A percentile compares a stretch with the other conserved stretches of the same genome.
Evolutionary conservation across 2,113 vertebrate genomes (phyloP).

Genomic region (Mus spicilegus): DNA sequence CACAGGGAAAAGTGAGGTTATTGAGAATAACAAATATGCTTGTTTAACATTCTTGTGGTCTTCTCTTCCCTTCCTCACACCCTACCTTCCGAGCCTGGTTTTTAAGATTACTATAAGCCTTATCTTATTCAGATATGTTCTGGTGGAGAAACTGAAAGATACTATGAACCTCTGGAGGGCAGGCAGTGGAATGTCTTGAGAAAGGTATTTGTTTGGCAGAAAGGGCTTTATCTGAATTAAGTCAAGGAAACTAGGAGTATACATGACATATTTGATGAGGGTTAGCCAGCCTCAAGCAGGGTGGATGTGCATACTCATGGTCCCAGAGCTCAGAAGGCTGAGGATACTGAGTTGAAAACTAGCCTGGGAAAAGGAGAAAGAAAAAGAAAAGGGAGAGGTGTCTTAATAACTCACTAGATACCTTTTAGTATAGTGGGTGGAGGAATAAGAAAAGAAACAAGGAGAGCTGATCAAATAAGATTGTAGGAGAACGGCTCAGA

Average conservation of each 20-base stretch:
- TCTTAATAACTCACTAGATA: neutral
- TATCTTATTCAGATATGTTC: neutral
- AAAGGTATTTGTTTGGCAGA: slow-evolving; percentile 12
- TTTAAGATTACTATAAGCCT: neutral
- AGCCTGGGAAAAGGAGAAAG: neutral
- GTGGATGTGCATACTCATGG: neutral
- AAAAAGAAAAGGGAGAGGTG: neutral
- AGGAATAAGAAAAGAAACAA: neutral
- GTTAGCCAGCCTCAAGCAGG: neutral
- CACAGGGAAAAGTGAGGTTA: neutral
- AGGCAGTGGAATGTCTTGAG: neutral
- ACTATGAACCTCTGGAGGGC: neutral
- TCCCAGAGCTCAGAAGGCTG: neutral
- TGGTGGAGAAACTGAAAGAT: slow-evolving; percentile 33
- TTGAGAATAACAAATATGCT: neutral
- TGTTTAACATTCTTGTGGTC: neutral
- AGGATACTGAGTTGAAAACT: neutral
- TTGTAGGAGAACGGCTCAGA: neutral
- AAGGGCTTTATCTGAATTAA: neutral
- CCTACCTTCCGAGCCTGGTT: neutral
- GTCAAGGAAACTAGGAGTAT: neutral
- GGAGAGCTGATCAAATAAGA: neutral
- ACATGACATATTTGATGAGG: neutral
- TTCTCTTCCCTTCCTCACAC: no score
- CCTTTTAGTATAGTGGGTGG: neutral